Evolutionary conservation across 2,888 invertebrate genomes (phyloP).

Genomic region (Epirrita christyi): DNA sequence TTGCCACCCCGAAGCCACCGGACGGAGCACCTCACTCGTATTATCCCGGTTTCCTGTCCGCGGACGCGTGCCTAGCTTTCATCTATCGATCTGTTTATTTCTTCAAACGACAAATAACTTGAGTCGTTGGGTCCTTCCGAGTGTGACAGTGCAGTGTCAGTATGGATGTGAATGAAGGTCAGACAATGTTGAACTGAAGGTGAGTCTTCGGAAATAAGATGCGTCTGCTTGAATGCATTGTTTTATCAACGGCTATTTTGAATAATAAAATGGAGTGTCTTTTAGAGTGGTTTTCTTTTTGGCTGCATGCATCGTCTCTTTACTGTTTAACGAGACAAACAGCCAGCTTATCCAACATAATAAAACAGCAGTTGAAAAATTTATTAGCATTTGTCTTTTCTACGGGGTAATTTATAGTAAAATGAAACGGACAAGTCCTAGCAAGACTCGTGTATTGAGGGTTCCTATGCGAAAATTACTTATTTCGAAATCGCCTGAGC

Average conservation of each 20-base stretch:
- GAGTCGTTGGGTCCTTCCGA: constrained; percentile 55
- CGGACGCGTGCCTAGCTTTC: constrained; percentile 78
- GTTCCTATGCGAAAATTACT: too few relatives aligned
- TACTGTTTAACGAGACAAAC: too few relatives aligned
- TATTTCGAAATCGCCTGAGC: too few relatives aligned
- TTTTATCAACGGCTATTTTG: neutral
- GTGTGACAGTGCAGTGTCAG: constrained; percentile 47
- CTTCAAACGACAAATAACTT: constrained; percentile 69
- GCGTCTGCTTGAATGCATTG: neutral
- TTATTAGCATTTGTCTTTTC: too few relatives aligned
- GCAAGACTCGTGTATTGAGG: too few relatives aligned
- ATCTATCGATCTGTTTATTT: constrained; percentile 82
- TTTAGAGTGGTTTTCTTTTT: neutral
- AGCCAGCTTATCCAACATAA: too few relatives aligned
- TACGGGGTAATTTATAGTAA: too few relatives aligned
- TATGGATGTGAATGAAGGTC: constrained; percentile 48
- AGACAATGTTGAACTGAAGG: constrained; percentile 40
- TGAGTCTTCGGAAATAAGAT: constrained; percentile 37
- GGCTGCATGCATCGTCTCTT: neutral
- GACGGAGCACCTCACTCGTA: constrained; percentile 69
- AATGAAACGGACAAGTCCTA: too few relatives aligned
- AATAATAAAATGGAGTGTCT: neutral
- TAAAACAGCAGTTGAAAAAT: too few relatives aligned
- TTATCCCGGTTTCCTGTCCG: constrained; percentile 83
- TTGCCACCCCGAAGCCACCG: constrained; percentile 52